Conservation (phyloP, 2,113 vertebrate species). For the Hydropotes inermis region DNA sequence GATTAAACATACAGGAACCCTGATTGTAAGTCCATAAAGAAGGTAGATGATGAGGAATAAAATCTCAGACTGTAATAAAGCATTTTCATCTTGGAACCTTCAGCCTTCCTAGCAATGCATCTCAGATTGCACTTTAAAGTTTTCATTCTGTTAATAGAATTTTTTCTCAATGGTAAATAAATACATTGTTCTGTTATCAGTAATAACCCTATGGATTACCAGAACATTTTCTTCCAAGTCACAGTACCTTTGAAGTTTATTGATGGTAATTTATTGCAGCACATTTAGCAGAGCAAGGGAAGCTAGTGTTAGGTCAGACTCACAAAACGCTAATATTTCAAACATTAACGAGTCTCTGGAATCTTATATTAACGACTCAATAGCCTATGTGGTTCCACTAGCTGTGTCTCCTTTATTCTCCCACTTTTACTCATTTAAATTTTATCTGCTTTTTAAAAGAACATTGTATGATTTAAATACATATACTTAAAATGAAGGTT, state of each 20-base stretch:
- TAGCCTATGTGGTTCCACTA: background rate
- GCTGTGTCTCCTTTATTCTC: background rate
- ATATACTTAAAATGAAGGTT: background rate
- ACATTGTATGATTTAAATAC: background rate
- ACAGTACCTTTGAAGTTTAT: slow-evolving; percentile 34
- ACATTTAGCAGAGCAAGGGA: background rate
- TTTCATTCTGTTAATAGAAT: background rate
- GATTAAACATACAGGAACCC: background rate
- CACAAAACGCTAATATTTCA: background rate
- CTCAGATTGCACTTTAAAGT: background rate
- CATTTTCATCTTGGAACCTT: background rate
- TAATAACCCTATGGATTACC: background rate
- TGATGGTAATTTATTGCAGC: slow-evolving; percentile 19
- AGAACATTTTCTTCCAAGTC: slow-evolving; percentile 21
- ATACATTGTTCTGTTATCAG: background rate
- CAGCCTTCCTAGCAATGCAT: background rate
- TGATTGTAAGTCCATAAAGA: background rate
- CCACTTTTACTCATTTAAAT: background rate
- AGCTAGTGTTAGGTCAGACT: background rate
- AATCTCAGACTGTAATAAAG: background rate
- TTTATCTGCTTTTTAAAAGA: background rate
- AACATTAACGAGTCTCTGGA: background rate
- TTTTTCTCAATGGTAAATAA: slow-evolving; percentile 3
- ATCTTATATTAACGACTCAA: background rate
- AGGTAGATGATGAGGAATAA: background rate